Conservation (phyloP, 2,888 invertebrate genomes). For the Bimastos eiseni region DNA sequence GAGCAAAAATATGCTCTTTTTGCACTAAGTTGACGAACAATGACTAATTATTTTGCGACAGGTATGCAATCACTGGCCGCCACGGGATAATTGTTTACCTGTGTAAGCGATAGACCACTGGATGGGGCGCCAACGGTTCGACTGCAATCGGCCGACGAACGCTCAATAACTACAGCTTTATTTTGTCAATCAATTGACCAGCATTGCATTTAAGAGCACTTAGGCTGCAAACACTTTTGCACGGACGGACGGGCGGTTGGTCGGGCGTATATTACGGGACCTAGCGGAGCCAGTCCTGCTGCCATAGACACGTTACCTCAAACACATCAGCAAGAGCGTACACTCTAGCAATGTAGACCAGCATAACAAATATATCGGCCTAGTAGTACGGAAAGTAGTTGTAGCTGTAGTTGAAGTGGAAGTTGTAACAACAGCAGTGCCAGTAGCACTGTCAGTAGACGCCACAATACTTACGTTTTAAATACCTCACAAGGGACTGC, state of each 20-base stretch:
- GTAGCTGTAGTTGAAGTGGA: neutral
- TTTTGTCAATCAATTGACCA: neutral
- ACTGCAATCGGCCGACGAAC: neutral
- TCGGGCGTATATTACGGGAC: too few relatives aligned
- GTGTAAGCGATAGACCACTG: neutral
- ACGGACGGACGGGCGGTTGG: neutral
- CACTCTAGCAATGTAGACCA: too few relatives aligned
- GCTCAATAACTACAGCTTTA: neutral
- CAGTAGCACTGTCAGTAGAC: neutral
- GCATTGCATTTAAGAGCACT: neutral
- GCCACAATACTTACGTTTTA: neutral
- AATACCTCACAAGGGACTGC: too few relatives aligned
- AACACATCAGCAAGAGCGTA: too few relatives aligned
- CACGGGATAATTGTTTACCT: neutral
- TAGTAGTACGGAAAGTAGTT: neutral
- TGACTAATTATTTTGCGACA: neutral
- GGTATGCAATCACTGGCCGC: neutral
- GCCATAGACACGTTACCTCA: too few relatives aligned
- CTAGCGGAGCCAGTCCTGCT: too few relatives aligned
- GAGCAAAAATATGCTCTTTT: neutral
- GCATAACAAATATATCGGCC: neutral
- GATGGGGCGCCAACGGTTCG: neutral
- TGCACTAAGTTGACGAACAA: neutral
- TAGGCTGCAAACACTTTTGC: neutral
- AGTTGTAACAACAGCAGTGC: conserved; percentile 7